Evolutionary conservation across 2,797 vertebrate genomes (phyloP).

Genomic region (Salmo trutta): DNA sequence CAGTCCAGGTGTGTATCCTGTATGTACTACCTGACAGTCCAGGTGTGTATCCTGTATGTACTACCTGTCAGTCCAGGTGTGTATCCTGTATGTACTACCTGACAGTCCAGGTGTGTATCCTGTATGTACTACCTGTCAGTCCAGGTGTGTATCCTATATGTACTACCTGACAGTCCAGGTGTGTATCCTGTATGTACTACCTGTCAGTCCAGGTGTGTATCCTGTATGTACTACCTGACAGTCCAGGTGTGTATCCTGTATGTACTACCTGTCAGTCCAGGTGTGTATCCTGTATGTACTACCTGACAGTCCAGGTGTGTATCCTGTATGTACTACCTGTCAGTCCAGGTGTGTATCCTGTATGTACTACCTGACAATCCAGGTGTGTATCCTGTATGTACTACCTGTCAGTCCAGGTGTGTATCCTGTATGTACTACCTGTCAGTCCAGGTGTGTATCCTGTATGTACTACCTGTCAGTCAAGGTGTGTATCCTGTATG

Average conservation of each 20-base stretch:
- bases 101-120: constrained; percentile 89
- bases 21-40: constrained; percentile 69
- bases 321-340: constrained; percentile 75
- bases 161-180: constrained; percentile 79
- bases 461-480: constrained; percentile 75
- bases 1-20: constrained; percentile 92
- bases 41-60: constrained; percentile 87
- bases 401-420: constrained; percentile 81
- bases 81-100: constrained; percentile 21
- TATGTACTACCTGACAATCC: constrained; percentile 70
- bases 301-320: constrained; percentile 84
- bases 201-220: constrained; percentile 81
- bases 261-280: constrained; percentile 74
- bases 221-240: constrained; percentile 59
- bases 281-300: constrained; percentile 84
- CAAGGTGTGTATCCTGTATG: constrained; percentile 88
- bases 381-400: constrained; percentile 87
- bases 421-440: constrained; percentile 78
- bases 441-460: constrained; percentile 89
- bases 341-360: constrained; percentile 81
- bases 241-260: constrained; percentile 90
- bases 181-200: constrained; percentile 81
- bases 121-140: constrained; percentile 75
- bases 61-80: constrained; percentile 81
- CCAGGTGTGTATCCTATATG: constrained; percentile 88